Conservation (phyloP, 2,888 invertebrate genomes). For the Deilephila elpenor region DNA sequence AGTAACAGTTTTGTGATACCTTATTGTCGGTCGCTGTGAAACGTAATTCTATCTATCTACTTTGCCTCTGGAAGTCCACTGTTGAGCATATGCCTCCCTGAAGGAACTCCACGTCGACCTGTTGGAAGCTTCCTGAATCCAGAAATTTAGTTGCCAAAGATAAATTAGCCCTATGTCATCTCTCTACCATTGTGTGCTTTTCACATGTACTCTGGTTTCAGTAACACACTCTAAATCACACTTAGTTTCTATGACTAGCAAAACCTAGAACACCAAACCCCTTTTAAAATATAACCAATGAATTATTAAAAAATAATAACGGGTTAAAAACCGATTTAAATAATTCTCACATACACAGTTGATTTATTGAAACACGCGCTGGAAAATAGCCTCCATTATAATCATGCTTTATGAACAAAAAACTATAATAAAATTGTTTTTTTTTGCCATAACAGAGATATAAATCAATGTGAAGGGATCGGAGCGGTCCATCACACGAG, state of each 20-base stretch:
- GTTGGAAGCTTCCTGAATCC: too few species aligned
- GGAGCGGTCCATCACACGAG: conserved; percentile 59
- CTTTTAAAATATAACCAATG: not conserved
- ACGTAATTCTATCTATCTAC: too few species aligned
- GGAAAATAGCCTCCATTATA: not conserved
- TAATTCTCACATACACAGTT: not conserved
- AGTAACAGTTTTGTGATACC: too few species aligned
- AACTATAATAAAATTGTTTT: conserved; percentile 42
- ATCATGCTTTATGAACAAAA: conserved; percentile 34
- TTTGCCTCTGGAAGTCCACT: not conserved
- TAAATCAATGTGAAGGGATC: conserved; percentile 59
- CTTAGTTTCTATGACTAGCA: too few species aligned
- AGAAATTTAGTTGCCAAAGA: too few species aligned
- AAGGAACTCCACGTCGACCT: too few species aligned
- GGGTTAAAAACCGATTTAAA: not conserved
- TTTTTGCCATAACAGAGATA: conserved; percentile 51
- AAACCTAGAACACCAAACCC: too few species aligned
- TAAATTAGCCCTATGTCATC: too few species aligned
- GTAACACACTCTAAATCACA: too few species aligned
- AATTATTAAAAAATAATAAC: not conserved
- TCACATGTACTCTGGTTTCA: too few species aligned
- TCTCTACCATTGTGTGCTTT: too few species aligned
- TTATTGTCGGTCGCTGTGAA: too few species aligned
- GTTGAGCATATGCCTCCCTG: not conserved
- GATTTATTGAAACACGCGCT: not conserved